Base-by-base conservation (phyloP, 2,797 vertebrate species). In the Sebastes iracundus region DNA sequence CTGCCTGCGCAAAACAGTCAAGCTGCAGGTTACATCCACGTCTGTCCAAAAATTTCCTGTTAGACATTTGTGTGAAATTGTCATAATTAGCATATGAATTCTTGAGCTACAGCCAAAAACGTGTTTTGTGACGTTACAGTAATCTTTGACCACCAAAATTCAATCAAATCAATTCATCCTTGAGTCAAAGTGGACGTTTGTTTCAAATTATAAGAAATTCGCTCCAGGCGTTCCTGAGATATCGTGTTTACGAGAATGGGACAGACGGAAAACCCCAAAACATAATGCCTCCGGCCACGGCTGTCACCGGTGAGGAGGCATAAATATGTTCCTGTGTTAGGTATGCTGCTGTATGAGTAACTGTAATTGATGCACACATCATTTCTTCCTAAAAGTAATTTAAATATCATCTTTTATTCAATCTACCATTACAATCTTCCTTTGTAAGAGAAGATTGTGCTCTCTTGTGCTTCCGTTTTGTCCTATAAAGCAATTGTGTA, bases 401-500 rank as follows among this genome's bases (percentile, higher is more conserved):
- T 53, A 13, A 59, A 11, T 5, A 18, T 60, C 42, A 65, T 80
- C 1, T 62, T 60, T 69, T 27, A 27, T 16, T 81, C 64, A 4
- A 30, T 70, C 66, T 49, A 49, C 18, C 46, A 49, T 49, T 49
- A 49, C 18, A 49, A 75, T 66, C 18, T 46, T 49, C 13, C 38
- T 30, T 11, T 66, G 22, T 13, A 65, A 64, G n/a, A 61, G 70
- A 75, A 20, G 35, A 27, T 14, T 65, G 27, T 18, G 56, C 70
- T 80, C 46, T 38, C 25, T 25, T 49, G 16, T 49, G 63, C 46
- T 63, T 84, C 33, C 75, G 66, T 81, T 85, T 81, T 72, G 55
- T 76, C 7, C 56, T 68, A 85, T 73, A 67, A 70, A 35, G 20
- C 77, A 86, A 72, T 86, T 70, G 84, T 33, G n/a, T 49, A 81